Base-by-base conservation (phyloP, 2,113 vertebrate species). In the Leuciscus idus region DNA sequence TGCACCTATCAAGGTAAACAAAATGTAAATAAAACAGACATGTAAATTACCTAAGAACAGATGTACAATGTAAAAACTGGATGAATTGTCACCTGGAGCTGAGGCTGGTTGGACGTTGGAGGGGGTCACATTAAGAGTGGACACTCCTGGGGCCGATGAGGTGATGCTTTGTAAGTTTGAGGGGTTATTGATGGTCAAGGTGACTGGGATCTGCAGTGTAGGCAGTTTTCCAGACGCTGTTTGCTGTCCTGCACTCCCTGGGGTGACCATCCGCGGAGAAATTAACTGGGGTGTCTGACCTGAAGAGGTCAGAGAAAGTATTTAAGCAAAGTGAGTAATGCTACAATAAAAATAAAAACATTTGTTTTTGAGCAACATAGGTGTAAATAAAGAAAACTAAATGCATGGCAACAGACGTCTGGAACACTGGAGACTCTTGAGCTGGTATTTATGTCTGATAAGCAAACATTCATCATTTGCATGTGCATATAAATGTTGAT, bases 201-300 rank as follows among this genome's bases (percentile, higher is more conserved):
- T 95, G 87, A 96, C 94, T 4, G 96, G 95, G 91, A 96, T 95
- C 89, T 84, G 81, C 9, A 96, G 92, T 0, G 95, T 94, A 70
- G 95, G 95, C 87, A 95, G 95, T 62, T 95, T 94, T 91, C 93
- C 96, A 91, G 73, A 19, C 30, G 95, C 83, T 81, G 92, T 82
- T 46, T 95, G 46, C 36, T 72, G 33, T 43, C 26, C 52, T 4
- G 57, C 13, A 59, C 30, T 76, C 36, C 46, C 48, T 79, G 95
- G 94, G 13, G 95, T 93, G 0, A 94, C 94, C 36, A 96, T 93
- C 6, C 93, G 89, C 0, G 95, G 94, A 77, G 96, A 94, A 87
- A 96, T 94, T 85, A 97, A 94, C 91, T 96, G 95, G 17, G 94
- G 95, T 83, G 95, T 94, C 86, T 95, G 94, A 87, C 95, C 96